Evolutionary conservation across 2,888 invertebrate species (phyloP).

Genomic region (Ectemnius cavifrons): DNA sequence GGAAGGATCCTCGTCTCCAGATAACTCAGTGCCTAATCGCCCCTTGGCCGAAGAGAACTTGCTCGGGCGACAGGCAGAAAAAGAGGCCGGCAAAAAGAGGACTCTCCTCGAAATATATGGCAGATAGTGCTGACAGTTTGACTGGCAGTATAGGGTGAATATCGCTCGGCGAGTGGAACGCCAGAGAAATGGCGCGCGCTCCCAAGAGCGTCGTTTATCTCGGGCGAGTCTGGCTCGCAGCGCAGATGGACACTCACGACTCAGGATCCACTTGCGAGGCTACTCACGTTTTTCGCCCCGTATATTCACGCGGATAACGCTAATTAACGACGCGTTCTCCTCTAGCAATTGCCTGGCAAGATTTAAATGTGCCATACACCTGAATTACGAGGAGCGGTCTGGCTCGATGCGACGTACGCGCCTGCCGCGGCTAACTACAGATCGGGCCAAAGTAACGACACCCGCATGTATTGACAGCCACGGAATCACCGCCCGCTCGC

Average conservation of each 20-base stretch:
- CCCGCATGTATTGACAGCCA: slow-evolving; percentile 35
- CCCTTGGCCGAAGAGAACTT: neutral
- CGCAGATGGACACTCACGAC: neutral
- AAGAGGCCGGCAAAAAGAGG: neutral
- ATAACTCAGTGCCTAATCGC: neutral
- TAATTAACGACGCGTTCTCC: slow-evolving; percentile 23
- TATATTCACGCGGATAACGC: slow-evolving; percentile 22
- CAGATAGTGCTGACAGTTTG: slow-evolving; percentile 71
- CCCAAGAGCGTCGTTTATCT: slow-evolving; percentile 40
- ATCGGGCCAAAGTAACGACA: slow-evolving; percentile 17
- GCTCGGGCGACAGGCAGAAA: neutral
- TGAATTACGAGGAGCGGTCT: slow-evolving; percentile 52
- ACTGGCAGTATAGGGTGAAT: slow-evolving; percentile 64
- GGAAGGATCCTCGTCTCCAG: neutral
- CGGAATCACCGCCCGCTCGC: slow-evolving; percentile 26
- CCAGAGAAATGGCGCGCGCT: slow-evolving; percentile 19
- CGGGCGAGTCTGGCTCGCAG: neutral
- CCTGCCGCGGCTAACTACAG: slow-evolving; percentile 23
- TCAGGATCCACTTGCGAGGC: neutral
- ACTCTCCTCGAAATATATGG: slow-evolving; percentile 44
- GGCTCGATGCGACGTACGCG: neutral
- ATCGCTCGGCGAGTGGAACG: slow-evolving; percentile 34
- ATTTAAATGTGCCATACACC: slow-evolving; percentile 39
- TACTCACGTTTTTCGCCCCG: slow-evolving; percentile 10
- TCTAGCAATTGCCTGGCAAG: slow-evolving; percentile 5